Evolutionary conservation across 2,113 vertebrate species (phyloP).

Genomic region (Cryptomyrus ogoouensis): DNA sequence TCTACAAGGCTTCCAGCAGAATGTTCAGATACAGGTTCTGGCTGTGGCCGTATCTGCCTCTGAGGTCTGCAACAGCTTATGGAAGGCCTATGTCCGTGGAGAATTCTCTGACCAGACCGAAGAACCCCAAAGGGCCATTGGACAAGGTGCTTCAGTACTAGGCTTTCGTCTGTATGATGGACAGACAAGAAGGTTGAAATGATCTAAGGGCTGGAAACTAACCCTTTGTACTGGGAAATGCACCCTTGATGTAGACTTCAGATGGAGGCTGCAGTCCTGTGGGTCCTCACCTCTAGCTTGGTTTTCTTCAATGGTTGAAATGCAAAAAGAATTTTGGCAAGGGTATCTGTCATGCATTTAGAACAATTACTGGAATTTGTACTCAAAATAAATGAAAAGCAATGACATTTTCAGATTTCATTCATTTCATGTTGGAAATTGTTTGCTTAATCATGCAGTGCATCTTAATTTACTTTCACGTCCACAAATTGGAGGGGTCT

Average conservation of each 20-base stretch:
- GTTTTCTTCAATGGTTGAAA: not conserved
- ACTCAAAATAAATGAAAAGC: not conserved
- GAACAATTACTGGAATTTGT: not conserved
- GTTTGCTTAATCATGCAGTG: not conserved
- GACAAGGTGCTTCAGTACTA: not conserved
- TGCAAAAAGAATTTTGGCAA: not conserved
- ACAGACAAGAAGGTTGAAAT: not conserved
- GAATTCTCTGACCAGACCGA: slow-evolving; percentile 55
- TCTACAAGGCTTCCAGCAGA: slow-evolving; percentile 67
- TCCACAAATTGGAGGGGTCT: not conserved
- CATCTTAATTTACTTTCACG: not conserved
- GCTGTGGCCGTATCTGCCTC: slow-evolving; percentile 57
- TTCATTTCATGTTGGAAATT: not conserved
- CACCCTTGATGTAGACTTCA: not conserved
- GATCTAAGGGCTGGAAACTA: not conserved
- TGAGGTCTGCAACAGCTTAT: slow-evolving; percentile 63
- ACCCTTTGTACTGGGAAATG: not conserved
- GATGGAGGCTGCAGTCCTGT: not conserved
- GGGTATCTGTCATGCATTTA: not conserved
- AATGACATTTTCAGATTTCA: not conserved
- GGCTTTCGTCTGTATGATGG: not conserved
- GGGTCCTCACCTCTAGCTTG: not conserved
- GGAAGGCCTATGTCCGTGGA: slow-evolving; percentile 47
- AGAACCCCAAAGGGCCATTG: not conserved
- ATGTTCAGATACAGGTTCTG: slow-evolving; percentile 67